phyloP scores from a whole-genome alignment of 2,888 invertebrate species.

The Eupithecia insigniata region DNA sequence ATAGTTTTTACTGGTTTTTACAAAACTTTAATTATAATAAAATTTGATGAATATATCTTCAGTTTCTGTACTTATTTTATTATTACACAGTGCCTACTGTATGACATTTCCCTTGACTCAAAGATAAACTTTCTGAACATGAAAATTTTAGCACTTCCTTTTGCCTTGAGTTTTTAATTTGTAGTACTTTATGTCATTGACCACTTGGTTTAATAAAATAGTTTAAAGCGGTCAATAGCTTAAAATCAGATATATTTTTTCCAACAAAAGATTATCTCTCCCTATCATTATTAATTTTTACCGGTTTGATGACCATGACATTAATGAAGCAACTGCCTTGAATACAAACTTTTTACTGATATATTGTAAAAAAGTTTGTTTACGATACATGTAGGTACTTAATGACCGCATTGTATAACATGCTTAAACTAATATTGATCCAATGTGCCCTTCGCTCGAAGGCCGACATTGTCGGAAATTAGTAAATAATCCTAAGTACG shows the following conservation, averaged over 20 bases:
- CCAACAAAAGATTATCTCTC: neutral
- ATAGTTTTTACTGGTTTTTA: neutral
- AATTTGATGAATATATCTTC: neutral
- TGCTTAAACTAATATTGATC: slow-evolving; percentile 38
- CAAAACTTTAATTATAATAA: too few species aligned
- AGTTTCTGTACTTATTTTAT: neutral
- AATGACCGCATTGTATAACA: slow-evolving; percentile 22
- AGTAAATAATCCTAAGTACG: slow-evolving; percentile 37
- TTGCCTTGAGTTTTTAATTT: neutral
- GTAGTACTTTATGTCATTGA: neutral
- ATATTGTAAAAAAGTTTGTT: slow-evolving; percentile 22
- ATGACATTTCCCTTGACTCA: neutral
- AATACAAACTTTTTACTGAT: slow-evolving; percentile 7
- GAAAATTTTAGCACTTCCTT: neutral
- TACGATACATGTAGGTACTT: slow-evolving; percentile 15
- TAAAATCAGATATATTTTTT: slow-evolving; percentile 7
- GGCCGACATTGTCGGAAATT: slow-evolving; percentile 37
- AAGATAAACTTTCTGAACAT: neutral
- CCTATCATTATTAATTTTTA: slow-evolving; percentile 15
- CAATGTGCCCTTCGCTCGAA: slow-evolving; percentile 32
- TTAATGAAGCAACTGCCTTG: slow-evolving; percentile 6
- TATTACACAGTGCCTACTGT: neutral
- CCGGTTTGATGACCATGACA: neutral
- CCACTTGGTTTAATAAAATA: neutral
- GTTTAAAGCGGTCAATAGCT: neutral